Evolutionary conservation across 2,888 invertebrate species (phyloP), one percentile per base, ranked within the genome.

Genomic region (Trachelus tabidus): DNA sequence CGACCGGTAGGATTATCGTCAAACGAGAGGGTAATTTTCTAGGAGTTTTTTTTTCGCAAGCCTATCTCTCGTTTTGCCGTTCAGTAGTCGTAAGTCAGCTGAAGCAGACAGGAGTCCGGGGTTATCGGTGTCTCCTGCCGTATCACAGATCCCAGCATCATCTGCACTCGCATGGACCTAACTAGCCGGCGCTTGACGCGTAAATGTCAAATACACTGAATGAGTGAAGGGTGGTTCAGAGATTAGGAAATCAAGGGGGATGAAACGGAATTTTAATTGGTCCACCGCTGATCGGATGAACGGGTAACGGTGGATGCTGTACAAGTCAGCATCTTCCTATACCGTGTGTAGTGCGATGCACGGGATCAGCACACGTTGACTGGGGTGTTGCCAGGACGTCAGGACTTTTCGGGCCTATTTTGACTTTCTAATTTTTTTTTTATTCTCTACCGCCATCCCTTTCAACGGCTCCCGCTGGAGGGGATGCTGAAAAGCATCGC

Each of bases 31-130:
- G 0, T 23, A 6, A 23, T 15, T 23, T 56, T 23, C 56, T 23
- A 2, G 2, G 40, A 9, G 2, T 6, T 23, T 15, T 12, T 40
- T 40, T 6, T 56, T 9, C 2, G 1, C 15, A 15, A 15, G 15
- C 15, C 23, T 56, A 9, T 56, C 56, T 9, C 23, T 9, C 23
- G 0, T 56, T 56, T 23, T 56, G 23, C 9, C 9, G n/a, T n/a
- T n/a, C n/a, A n/a, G n/a, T n/a, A n/a, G n/a, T n/a, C n/a, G n/a
- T n/a, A n/a, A 78, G 79, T 80, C 75, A 75, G 40, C 12, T 15
- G 68, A 79, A 80, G 79, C 79, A 78, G 76, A 74, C 73, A 76
- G 35, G 33, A 35, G 34, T 35, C 35, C 35, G n/a, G 30, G 35
- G 15, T 34, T 34, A 11, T 69, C 37, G 73, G 71, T 75, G 34